These are phyloP conservation scores for Neuroterus valhalla DNA, from an alignment of 1,140 invertebrate genomes.

Conservation along the genomic window DNA sequence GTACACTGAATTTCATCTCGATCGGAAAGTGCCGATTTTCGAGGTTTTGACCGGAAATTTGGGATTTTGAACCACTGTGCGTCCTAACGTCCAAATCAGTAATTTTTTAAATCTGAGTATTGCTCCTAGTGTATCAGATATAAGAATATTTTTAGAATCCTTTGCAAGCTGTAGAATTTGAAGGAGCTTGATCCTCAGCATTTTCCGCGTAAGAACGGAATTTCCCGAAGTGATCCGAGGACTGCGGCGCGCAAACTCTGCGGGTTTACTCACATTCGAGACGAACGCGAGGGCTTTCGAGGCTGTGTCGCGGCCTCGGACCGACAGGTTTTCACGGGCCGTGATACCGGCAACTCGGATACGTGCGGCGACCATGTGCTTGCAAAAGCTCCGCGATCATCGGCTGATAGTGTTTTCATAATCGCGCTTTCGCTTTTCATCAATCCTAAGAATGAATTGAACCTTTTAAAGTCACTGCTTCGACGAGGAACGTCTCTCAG, in stretches of 20 bases:
- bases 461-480: conserved; percentile 29
- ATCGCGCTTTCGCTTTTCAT: not conserved
- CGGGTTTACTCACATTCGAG: conserved; percentile 44
- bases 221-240: conserved; percentile 5
- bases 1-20: too few species aligned
- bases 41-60: too few species aligned
- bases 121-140: not conserved
- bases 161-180: conserved; percentile 5
- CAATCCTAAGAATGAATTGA: not conserved
- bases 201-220: not conserved
- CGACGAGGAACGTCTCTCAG: conserved; percentile 38
- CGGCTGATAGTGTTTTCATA: not conserved
- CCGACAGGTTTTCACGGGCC: conserved; percentile 61
- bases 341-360: conserved; percentile 51
- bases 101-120: conserved; percentile 2
- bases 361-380: conserved; percentile 52
- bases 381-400: conserved; percentile 24
- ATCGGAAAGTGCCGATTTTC: too few species aligned
- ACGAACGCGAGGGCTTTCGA: conserved; percentile 50
- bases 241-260: conserved; percentile 47
- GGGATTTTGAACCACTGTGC: too few species aligned
- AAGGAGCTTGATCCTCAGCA: not conserved
- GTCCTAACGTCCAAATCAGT: too few species aligned
- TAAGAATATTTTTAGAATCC: conserved; percentile 2
- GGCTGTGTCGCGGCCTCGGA: conserved; percentile 50